phyloP scores from a whole-genome alignment of 2,113 vertebrate species.

The Hoplias malabaricus region DNA sequence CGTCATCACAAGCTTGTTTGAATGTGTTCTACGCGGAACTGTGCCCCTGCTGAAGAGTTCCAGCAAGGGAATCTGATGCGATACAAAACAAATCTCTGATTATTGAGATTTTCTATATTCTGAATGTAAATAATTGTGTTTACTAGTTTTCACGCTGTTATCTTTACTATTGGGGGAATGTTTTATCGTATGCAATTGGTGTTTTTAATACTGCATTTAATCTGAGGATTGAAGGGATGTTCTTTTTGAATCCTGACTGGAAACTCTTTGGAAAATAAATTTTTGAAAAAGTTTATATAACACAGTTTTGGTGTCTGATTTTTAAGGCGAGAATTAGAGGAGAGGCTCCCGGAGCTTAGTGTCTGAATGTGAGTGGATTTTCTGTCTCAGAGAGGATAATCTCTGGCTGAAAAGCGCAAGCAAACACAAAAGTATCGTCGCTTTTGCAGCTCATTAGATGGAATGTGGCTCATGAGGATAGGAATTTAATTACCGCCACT shows the following conservation, averaged over 20 bases:
- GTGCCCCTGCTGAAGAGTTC: not conserved
- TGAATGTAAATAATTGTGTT: not conserved
- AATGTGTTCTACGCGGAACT: not conserved
- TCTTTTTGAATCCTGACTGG: not conserved
- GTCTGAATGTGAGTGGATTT: constrained; percentile 31
- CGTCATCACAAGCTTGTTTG: not conserved
- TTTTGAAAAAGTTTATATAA: constrained; percentile 36
- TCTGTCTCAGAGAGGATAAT: constrained; percentile 39
- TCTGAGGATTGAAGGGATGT: constrained; percentile 4
- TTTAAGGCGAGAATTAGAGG: not conserved
- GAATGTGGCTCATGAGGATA: not conserved
- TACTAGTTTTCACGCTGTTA: not conserved
- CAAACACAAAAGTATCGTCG: constrained; percentile 23
- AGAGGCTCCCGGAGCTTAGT: constrained; percentile 26
- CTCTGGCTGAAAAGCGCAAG: constrained; percentile 13
- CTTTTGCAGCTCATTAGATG: not conserved
- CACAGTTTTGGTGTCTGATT: not conserved
- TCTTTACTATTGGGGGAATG: not conserved
- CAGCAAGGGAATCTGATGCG: not conserved
- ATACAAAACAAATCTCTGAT: not conserved
- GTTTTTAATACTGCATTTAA: constrained; percentile 7
- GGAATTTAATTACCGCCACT: not conserved
- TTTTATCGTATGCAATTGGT: constrained; percentile 12
- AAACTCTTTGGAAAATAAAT: constrained; percentile 13
- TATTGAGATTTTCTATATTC: not conserved